These are phyloP conservation scores for Helicolenus hilgendorfi DNA, from an alignment of 2,797 vertebrate species.

Conservation along the genomic window DNA sequence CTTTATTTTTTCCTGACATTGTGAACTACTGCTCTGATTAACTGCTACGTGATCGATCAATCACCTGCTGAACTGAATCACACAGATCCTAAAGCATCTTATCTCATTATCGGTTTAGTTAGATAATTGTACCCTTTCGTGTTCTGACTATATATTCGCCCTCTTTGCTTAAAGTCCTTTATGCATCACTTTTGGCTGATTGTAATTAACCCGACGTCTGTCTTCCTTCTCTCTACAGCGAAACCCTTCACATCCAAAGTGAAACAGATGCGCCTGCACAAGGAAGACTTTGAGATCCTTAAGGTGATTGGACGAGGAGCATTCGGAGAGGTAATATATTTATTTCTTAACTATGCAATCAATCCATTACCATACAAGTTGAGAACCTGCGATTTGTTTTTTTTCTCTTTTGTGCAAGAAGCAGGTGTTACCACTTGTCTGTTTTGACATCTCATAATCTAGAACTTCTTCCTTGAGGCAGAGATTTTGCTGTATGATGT, in stretches of 20 bases:
- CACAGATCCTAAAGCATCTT: background rate
- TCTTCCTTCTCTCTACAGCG: conserved; percentile 87
- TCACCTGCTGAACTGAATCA: background rate
- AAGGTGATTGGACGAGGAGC: conserved; percentile 99
- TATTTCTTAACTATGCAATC: background rate
- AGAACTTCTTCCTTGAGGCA: background rate
- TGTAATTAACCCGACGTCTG: background rate
- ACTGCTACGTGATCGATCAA: background rate
- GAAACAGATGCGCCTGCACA: conserved; percentile 98
- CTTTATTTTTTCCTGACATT: background rate
- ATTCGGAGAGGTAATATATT: conserved; percentile 95
- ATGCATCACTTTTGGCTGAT: background rate
- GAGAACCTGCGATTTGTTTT: conserved; percentile 17
- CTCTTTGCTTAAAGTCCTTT: background rate
- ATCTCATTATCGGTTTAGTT: background rate
- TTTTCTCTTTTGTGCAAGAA: conserved; percentile 2
- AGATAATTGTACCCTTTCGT: background rate
- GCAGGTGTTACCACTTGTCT: conserved; percentile 10
- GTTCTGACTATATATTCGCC: too few species aligned
- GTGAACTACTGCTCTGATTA: background rate
- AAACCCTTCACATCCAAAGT: conserved; percentile 98
- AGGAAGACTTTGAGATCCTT: conserved; percentile 99
- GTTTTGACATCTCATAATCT: background rate
- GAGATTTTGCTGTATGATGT: background rate
- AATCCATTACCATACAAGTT: background rate